Evolutionary conservation across 2,113 vertebrate genomes (phyloP).

Genomic region (Hippotragus niger): DNA sequence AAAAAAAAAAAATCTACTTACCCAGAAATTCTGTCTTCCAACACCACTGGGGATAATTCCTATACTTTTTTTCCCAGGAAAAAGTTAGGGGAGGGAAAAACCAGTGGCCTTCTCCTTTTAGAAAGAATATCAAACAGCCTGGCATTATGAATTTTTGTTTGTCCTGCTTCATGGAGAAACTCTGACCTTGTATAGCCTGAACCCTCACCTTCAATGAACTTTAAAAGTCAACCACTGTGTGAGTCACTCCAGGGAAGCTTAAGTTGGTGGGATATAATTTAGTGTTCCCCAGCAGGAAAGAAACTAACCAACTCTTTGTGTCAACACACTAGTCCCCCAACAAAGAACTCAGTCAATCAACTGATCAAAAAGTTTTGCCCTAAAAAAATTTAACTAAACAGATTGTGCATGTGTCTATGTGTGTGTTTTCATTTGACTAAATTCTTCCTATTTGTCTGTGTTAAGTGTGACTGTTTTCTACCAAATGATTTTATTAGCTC

Average conservation of each 20-base stretch:
- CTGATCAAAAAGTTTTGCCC: conserved; percentile 10
- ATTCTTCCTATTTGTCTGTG: background rate
- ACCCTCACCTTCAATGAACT: conserved; percentile 43
- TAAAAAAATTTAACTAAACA: background rate
- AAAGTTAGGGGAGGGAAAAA: background rate
- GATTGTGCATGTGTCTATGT: background rate
- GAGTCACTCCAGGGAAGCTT: conserved; percentile 40
- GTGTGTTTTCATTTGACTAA: background rate
- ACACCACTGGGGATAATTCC: conserved; percentile 5
- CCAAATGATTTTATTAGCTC: background rate
- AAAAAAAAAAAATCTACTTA: conserved; percentile 4
- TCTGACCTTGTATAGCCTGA: conserved; percentile 36
- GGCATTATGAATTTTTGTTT: conserved; percentile 52
- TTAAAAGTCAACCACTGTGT: conserved; percentile 38
- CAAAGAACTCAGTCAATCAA: conserved; percentile 60
- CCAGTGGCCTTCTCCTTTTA: background rate
- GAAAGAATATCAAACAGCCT: background rate
- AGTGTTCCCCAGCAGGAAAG: conserved; percentile 63
- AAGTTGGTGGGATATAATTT: conserved; percentile 57
- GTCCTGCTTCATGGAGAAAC: conserved; percentile 32
- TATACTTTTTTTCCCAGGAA: conserved; percentile 43
- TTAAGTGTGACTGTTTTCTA: background rate
- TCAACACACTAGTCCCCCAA: conserved; percentile 32
- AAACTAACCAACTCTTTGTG: conserved; percentile 41
- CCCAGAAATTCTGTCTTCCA: conserved; percentile 28